Evolutionary conservation across 2,888 invertebrate genomes (phyloP).

Genomic region (Tridacna crocea): DNA sequence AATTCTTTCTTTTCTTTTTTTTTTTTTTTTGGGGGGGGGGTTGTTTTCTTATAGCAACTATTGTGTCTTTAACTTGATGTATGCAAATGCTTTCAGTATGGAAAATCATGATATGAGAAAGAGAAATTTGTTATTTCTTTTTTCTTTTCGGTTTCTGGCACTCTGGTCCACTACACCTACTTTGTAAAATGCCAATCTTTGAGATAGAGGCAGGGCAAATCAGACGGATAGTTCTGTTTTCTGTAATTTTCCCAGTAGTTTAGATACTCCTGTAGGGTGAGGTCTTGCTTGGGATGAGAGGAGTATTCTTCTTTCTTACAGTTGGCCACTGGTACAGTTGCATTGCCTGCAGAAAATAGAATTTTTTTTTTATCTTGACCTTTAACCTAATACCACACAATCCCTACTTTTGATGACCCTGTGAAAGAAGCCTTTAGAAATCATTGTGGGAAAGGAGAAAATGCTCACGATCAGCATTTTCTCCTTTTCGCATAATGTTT

Average conservation of each 20-base stretch:
- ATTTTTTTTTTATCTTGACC: neutral
- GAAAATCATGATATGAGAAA: no score
- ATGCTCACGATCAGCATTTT: no score
- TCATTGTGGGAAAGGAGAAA: no score
- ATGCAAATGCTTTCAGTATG: no score
- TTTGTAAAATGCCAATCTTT: constrained; percentile 94
- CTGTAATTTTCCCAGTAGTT: constrained; percentile 88
- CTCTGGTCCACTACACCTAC: constrained; percentile 59
- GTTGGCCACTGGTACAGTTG: constrained; percentile 91
- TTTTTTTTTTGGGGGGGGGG: no score
- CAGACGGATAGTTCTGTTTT: constrained; percentile 77
- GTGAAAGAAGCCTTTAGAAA: neutral
- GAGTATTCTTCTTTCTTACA: constrained; percentile 91
- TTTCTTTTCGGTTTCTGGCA: no score
- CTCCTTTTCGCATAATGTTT: no score
- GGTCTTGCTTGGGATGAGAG: constrained; percentile 89
- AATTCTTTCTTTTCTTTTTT: no score
- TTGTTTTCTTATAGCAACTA: no score
- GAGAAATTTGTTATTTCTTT: no score
- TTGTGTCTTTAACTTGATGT: no score
- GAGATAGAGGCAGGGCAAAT: constrained; percentile 89
- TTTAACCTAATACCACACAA: neutral
- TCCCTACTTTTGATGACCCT: neutral
- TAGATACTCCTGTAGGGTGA: constrained; percentile 90
- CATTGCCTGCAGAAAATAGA: constrained; percentile 85